Evolutionary conservation across 2,797 vertebrate genomes (phyloP).

Genomic region (Varecia variegata): DNA sequence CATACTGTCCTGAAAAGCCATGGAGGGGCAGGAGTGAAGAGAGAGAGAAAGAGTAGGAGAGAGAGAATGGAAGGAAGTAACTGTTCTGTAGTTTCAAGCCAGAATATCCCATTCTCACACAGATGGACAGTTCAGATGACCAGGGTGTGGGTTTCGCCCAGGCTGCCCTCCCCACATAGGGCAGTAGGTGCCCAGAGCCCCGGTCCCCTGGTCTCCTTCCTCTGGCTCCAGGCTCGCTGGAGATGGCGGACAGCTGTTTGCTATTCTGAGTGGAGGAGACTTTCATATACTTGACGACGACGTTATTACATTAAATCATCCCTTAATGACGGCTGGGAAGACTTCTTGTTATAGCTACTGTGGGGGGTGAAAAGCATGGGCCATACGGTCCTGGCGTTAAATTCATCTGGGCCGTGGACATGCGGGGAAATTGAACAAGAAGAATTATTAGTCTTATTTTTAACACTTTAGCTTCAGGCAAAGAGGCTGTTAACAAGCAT

Average conservation of each 20-base stretch:
- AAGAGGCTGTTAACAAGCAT: not conserved
- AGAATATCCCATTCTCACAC: not conserved
- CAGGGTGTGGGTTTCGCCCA: not conserved
- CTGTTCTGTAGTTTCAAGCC: not conserved
- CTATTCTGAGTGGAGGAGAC: slow-evolving; percentile 58
- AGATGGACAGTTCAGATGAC: not conserved
- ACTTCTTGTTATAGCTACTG: slow-evolving; percentile 43
- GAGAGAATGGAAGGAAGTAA: not conserved
- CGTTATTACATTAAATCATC: slow-evolving; percentile 64
- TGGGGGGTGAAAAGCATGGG: not conserved
- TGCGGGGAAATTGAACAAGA: not conserved
- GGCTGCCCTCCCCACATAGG: not conserved
- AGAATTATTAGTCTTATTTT: not conserved
- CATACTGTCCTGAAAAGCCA: not conserved
- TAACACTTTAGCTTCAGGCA: slow-evolving; percentile 39
- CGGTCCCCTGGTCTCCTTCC: not conserved
- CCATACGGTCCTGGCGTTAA: not conserved
- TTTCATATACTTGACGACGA: slow-evolving; percentile 62
- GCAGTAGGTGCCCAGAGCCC: not conserved
- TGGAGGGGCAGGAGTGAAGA: no score
- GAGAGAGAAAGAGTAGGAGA: not conserved
- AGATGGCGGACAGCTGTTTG: slow-evolving; percentile 70
- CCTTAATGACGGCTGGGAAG: slow-evolving; percentile 66
- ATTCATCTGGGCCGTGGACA: not conserved
- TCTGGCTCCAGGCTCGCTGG: slow-evolving; percentile 22